Evolutionary conservation across 2,797 vertebrate genomes (phyloP), one percentile per base, ranked within the genome.

Genomic region (Acanthurus leucopareius): DNA sequence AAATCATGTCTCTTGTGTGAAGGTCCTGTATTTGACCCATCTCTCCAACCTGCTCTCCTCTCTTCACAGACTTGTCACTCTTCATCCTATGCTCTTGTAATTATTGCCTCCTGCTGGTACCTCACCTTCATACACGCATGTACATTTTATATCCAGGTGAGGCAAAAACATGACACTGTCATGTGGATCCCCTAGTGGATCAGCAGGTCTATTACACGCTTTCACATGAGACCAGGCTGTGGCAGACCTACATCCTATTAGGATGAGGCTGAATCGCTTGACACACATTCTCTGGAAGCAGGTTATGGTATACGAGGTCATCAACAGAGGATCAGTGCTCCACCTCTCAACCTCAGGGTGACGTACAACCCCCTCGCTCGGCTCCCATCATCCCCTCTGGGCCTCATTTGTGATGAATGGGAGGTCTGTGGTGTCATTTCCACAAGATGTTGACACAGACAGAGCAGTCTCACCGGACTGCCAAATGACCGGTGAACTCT

Each of bases 381-480:
- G 66, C 64, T 84, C 61, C 76, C 22, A 38, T 68, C 38, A 19
- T 56, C 61, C 84, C 83, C 86, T 79, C 60, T 45, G 79, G 88
- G 84, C 53, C 92, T 92, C 86, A 92, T 93, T 94, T 93, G 88
- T 70, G 84, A 82, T 8, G 67, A 86, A 35, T 73, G n/a, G 73
- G 74, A 79, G 80, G 80, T 86, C 83, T 42, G 62, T 19, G 15
- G 73, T 79, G 77, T 87, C 69, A 80, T 75, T 82, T 83, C 80
- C 79, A 67, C 66, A 66, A 69, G 81, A 82, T 68, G 66, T 81
- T 79, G 75, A 84, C 77, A 77, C 53, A 70, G 68, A 80, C 61
- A 14, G 64, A 66, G 69, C 60, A 14, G 48, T 57, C 72, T 87
- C 76, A 5, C 40, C 3, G 25, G 69, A 71, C 69, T 40, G 58